These are phyloP conservation scores for Sturmia bella DNA, from an alignment of 2,888 invertebrate species.

Conservation along the genomic window DNA sequence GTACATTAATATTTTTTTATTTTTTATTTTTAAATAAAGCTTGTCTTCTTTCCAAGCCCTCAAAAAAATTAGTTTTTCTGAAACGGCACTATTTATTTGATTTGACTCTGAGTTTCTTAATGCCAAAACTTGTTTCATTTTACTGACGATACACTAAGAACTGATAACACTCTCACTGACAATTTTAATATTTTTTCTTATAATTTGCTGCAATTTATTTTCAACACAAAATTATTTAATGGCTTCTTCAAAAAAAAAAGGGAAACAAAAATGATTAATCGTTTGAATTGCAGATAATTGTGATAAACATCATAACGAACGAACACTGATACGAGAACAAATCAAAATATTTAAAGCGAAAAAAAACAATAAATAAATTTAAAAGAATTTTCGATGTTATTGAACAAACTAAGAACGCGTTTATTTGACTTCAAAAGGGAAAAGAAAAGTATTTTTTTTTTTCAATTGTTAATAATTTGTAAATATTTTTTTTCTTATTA, in stretches of 20 bases:
- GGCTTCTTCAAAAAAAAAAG: constrained; percentile 50
- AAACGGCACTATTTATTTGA: too few relatives aligned
- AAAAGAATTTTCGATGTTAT: constrained; percentile 28
- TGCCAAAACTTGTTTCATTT: too few relatives aligned
- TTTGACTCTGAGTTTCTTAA: too few relatives aligned
- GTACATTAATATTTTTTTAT: too few relatives aligned
- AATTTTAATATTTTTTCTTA: constrained; percentile 16
- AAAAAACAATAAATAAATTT: neutral
- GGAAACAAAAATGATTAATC: constrained; percentile 77
- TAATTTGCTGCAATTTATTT: constrained; percentile 61
- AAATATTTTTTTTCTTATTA: too few relatives aligned
- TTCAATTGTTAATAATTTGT: neutral
- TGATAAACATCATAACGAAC: constrained; percentile 75
- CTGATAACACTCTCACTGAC: constrained; percentile 3
- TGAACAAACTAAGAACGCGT: constrained; percentile 14
- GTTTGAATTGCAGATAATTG: constrained; percentile 80
- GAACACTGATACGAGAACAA: constrained; percentile 46
- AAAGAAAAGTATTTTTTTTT: neutral
- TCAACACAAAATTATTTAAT: constrained; percentile 51
- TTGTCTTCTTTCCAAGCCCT: too few relatives aligned
- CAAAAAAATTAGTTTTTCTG: too few relatives aligned
- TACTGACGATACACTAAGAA: neutral
- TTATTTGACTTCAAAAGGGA: neutral
- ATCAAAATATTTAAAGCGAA: constrained; percentile 17
- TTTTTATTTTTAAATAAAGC: too few relatives aligned